Conservation (phyloP, 2,113 vertebrate genomes). For the Anas platyrhynchos region DNA sequence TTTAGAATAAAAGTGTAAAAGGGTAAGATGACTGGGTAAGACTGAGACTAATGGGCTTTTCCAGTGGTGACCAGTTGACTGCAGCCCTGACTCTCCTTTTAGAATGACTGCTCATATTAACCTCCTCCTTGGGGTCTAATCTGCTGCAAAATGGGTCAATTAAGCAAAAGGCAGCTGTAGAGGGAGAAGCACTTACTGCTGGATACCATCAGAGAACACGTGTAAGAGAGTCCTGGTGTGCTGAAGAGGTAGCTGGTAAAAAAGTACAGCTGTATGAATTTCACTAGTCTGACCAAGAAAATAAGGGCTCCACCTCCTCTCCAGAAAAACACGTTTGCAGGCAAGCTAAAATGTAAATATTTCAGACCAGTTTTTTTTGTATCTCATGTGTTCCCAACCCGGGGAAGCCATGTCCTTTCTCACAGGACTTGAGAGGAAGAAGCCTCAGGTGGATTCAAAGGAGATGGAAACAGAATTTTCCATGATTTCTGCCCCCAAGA, state of each 20-base stretch:
- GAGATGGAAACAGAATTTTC: not conserved
- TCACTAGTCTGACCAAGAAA: not conserved
- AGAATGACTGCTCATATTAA: not conserved
- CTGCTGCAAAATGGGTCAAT: constrained; percentile 6
- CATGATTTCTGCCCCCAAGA: not conserved
- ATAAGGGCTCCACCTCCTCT: not conserved
- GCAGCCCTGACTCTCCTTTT: not conserved
- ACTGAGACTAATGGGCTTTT: not conserved
- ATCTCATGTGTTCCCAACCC: not conserved
- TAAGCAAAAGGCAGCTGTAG: not conserved
- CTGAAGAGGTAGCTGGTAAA: not conserved
- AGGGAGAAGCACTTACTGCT: constrained; percentile 14
- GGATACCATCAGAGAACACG: not conserved
- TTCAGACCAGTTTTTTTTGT: not conserved
- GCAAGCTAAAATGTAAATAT: not conserved
- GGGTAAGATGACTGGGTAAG: not conserved
- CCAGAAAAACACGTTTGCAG: not conserved
- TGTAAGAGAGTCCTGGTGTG: not conserved
- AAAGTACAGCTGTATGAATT: not conserved
- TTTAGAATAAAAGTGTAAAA: constrained; percentile 12
- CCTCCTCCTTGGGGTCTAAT: constrained; percentile 22
- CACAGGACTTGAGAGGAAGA: not conserved
- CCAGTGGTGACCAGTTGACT: not conserved
- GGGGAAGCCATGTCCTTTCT: not conserved
- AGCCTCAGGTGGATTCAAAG: not conserved